Base-by-base conservation (phyloP, 2,797 vertebrate species). In the Anomalospiza imberbis region DNA sequence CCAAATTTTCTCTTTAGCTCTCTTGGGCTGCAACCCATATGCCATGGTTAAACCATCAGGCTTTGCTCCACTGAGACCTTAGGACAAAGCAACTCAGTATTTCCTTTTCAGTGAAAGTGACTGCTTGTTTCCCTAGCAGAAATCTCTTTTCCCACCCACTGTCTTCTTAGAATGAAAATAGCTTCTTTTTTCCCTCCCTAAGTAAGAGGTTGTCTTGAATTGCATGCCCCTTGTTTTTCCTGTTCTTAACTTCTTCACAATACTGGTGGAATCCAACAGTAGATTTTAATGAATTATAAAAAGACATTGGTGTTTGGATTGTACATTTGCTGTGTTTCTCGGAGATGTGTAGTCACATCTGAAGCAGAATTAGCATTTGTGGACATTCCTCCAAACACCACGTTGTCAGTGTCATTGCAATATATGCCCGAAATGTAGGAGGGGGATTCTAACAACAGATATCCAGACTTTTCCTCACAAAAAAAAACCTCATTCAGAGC, bases 1-100 rank as follows among this genome's bases (percentile, higher is more conserved):
- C 96, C 95, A 93, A 73, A 95, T 91, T 91, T 93, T 97, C 92
- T 88, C 93, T 91, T 84, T 68, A 88, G 89, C 89, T 97, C 96
- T 97, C 96, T 96, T 94, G 97, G 97, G 97, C 97, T 98, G 95
- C 94, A 97, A 97, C 98, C 97, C 98, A 95, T 97, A 96, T 97
- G 97, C 98, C 97, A 96, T 88, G 96, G 97, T 95, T 97, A 96
- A 97, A 97, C 97, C 97, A 94, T 96, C 97, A 95, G 93, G 85
- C 89, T 57, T 38, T 71, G 73, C 85, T 97, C 95, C 91, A 32
- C 74, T 31, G 95, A 97, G 96, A 94, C 90, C 62, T 78, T 19
- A 75, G 91, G 94, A 96, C 91, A 88, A 83, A 95, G 88, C 89
- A 88, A 75, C 94, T 94, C 94, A 85, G 71, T 83, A 84, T 93